Evolutionary conservation across 2,888 invertebrate genomes (phyloP), one percentile per base, ranked within the genome.

Genomic region (Fissipunctia ypsillon): DNA sequence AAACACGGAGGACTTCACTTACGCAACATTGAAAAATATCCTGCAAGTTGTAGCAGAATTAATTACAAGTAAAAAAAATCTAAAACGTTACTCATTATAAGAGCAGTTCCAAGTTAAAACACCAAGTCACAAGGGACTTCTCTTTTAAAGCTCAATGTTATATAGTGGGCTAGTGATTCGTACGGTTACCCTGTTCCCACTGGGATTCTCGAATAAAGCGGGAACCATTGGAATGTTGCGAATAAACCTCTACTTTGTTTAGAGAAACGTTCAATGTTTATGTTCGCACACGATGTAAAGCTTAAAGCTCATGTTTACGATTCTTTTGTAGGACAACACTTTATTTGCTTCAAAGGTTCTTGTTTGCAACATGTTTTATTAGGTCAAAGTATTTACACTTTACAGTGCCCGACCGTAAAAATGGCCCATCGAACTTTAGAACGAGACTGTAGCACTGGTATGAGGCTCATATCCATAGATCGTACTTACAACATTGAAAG

Each of bases 251-350:
- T 77, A 72, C 80, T 84, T 66, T 93, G 93, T 93, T 93, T 94
- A 91, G 91, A 93, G 93, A 94, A 94, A 88, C 91, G 78, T 77
- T 73, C 76, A 69, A 72, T 95, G 93, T 95, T 94, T 94, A 94
- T 90, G 83, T 94, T 94, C 93, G 90, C 94, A 93, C 91, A 93
- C 88, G 89, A 84, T 78, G 77, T 72, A 80, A 84, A 65, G 85
- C 88, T 88, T 80, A 68, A 78, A 77, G 69, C 75, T 59, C 72
- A 63, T 83, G 82, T 85, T 87, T 86, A 84, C 83, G 85, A 80
- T n/a, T 64, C 63, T 79, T 86, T 84, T 85, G 74, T 85, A 81
- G 79, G 77, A 81, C 84, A 87, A 69, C 71, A 87, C 80, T 87
- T 78, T 81, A 86, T 80, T 78, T 85, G 78, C 72, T 78, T 61